Conservation (phyloP, 2,113 vertebrate species). For the Sula dactylatra region DNA sequence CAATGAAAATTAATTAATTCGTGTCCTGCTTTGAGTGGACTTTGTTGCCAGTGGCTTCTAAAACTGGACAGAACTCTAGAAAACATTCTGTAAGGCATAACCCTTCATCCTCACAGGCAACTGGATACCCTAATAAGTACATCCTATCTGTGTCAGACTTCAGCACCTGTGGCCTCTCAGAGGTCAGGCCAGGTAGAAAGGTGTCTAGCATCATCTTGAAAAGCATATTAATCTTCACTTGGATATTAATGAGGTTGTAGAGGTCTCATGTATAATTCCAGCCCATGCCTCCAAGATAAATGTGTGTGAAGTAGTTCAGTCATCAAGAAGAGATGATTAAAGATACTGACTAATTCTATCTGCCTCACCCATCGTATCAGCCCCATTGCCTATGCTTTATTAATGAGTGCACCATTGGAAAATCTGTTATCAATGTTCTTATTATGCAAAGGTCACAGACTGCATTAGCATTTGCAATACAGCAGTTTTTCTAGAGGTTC, state of each 20-base stretch:
- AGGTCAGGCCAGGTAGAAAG: not conserved
- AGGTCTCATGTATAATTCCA: not conserved
- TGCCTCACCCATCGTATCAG: not conserved
- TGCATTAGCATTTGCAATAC: constrained; percentile 52
- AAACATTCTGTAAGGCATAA: not conserved
- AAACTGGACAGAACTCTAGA: not conserved
- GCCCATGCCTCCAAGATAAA: not conserved
- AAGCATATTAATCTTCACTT: not conserved
- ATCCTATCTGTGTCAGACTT: not conserved
- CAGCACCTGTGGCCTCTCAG: not conserved
- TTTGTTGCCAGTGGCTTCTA: not conserved
- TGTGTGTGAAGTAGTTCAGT: not conserved
- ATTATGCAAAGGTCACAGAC: constrained; percentile 60
- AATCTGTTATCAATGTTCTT: not conserved
- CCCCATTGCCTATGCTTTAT: not conserved
- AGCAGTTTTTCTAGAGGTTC: not conserved
- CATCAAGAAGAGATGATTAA: constrained; percentile 12
- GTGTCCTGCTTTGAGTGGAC: not conserved
- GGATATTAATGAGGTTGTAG: not conserved
- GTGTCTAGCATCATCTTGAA: not conserved
- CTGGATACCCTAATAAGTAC: not conserved
- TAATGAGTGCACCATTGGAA: constrained; percentile 9
- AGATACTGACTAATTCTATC: not conserved
- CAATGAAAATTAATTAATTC: not conserved
- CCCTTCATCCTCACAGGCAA: not conserved